These are phyloP conservation scores for Hirudo medicinalis DNA, from an alignment of 1,140 invertebrate species.

Conservation along the genomic window DNA sequence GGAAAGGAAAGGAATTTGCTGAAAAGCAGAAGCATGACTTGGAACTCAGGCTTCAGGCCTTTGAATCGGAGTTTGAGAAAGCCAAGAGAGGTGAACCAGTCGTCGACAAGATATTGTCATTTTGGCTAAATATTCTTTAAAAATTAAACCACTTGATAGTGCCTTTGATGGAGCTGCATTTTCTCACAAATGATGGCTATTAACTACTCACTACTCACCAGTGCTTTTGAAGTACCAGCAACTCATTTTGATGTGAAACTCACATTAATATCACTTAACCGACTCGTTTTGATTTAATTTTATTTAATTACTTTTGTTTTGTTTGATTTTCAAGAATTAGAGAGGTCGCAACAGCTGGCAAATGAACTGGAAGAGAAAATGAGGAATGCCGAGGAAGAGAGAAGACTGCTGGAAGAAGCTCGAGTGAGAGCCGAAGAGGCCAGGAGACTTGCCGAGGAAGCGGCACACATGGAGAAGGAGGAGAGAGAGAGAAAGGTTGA, in stretches of 20 bases:
- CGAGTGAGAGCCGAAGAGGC: constrained; percentile 21
- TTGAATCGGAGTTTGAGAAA: constrained; percentile 26
- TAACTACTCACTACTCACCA: background rate
- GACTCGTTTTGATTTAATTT: no score
- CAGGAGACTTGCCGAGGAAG: constrained; percentile 19
- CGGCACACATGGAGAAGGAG: constrained; percentile 24
- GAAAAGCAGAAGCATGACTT: constrained; percentile 35
- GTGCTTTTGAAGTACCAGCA: background rate
- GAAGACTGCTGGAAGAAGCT: constrained; percentile 21
- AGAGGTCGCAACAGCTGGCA: constrained; percentile 19
- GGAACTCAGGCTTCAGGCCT: constrained; percentile 31
- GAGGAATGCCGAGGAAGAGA: constrained; percentile 23
- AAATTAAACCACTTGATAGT: no score
- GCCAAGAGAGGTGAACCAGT: constrained; percentile 12
- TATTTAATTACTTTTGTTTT: no score
- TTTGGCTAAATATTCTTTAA: no score
- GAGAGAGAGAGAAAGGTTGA: constrained; percentile 22
- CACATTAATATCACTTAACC: no score
- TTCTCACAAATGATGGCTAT: background rate
- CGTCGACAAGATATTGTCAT: no score
- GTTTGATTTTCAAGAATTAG: constrained; percentile 15
- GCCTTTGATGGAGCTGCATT: no score
- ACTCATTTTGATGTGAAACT: no score
- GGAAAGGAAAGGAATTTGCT: constrained; percentile 33
- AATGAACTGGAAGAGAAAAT: constrained; percentile 23